Evolutionary conservation across 2,888 invertebrate species (phyloP), one percentile per base, ranked within the genome.

Genomic region (Stratiomys singularior): DNA sequence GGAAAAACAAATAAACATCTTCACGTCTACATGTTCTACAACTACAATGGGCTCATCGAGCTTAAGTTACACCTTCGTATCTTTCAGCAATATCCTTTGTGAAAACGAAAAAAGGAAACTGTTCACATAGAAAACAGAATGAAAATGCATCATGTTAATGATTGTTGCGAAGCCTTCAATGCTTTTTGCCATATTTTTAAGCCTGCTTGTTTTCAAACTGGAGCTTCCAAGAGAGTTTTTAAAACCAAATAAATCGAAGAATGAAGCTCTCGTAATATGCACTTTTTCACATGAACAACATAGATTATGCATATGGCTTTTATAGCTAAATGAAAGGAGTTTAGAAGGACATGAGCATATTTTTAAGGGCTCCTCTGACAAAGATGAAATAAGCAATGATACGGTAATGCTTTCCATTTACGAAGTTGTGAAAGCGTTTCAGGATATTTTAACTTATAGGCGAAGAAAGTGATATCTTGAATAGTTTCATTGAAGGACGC

Each of bases 111-210:
- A 18, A 9, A 13, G 52, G 15, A 52, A 52, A 52, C 15, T 52
- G 52, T 52, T 52, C 52, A 18, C 52, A 52, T 18, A 52, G n/a
- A 52, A 52, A 52, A 52, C 15, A 52, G 4, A 44, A n/a, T 4
- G 18, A 15, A 52, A 52, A 52, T 52, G 52, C 52, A 52, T 52
- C 52, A 52, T 52, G 52, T 52, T 52, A 52, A 52, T 52, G 52
- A 52, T 18, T 52, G 18, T 52, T 52, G 15, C 15, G 52, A 52
- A 52, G 52, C 3, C 52, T 52, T 52, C 5, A 3, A 37, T 37
- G 37, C 37, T 5, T 37, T 37, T 5, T 37, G 37, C 37, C 3
- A 37, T 37, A 37, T 37, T n/a, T n/a, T 5, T 37, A 37, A 37
- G 37, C 37, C 37, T 52, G 52, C 52, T 52, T 52, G 4, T 52